These are phyloP conservation scores for Threskiornis aethiopicus DNA, from an alignment of 2,797 vertebrate genomes.

Conservation along the genomic window DNA sequence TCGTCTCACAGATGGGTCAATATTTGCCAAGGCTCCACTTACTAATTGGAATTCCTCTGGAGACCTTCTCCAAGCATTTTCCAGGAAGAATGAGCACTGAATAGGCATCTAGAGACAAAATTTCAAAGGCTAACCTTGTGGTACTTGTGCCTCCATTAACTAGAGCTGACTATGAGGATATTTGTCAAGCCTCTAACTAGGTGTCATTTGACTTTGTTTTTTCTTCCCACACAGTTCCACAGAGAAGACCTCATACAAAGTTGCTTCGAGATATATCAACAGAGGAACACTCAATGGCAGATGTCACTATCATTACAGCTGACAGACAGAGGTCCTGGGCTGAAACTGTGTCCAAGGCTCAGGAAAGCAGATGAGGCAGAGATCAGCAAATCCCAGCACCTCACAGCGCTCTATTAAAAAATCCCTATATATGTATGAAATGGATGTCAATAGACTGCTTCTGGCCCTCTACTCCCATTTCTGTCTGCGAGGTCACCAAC, in stretches of 20 bases:
- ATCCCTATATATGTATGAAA: background rate
- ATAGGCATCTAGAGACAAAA: background rate
- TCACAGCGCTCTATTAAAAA: background rate
- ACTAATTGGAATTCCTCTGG: background rate
- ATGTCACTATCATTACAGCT: background rate
- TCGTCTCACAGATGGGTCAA: background rate
- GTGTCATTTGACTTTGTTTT: background rate
- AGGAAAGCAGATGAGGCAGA: background rate
- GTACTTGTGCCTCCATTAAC: background rate
- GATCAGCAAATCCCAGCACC: background rate
- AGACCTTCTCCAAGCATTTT: background rate
- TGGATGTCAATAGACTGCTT: background rate
- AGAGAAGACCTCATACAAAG: background rate
- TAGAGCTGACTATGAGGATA: background rate
- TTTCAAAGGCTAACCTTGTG: background rate
- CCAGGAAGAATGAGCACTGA: background rate
- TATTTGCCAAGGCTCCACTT: background rate
- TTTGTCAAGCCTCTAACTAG: background rate
- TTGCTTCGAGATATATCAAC: background rate
- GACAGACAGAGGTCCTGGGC: background rate
- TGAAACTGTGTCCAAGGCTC: background rate
- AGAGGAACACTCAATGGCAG: background rate
- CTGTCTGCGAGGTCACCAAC: background rate
- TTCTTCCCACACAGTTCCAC: background rate
- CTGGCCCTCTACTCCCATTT: background rate